A percentile compares a stretch with the other conserved stretches of the same genome.
Evolutionary conservation across 2,888 invertebrate genomes (phyloP).

Genomic region (Amiota minor): DNA sequence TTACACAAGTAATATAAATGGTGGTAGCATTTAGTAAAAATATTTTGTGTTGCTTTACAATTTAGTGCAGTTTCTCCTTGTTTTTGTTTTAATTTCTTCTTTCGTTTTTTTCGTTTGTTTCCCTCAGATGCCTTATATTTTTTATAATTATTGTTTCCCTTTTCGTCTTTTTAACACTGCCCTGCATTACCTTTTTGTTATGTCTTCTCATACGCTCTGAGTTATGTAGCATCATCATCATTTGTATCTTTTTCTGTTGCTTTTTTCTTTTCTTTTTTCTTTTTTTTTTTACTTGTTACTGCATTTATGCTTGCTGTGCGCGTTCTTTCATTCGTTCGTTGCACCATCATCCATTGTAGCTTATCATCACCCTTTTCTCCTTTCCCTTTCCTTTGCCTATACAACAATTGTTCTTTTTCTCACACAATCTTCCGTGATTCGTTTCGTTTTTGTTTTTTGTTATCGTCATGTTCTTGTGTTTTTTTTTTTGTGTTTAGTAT

Average conservation of each 20-base stretch:
- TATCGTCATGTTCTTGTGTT: background rate
- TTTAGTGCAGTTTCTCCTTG: too few species aligned
- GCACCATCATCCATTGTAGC: background rate
- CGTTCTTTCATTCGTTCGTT: slow-evolving; percentile 5
- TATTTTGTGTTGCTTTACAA: too few species aligned
- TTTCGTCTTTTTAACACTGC: background rate
- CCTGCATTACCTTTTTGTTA: background rate
- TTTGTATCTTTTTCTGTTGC: slow-evolving; percentile 10
- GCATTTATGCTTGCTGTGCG: slow-evolving; percentile 7
- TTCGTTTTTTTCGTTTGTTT: background rate
- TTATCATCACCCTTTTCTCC: background rate
- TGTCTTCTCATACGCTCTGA: background rate
- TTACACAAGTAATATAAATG: too few species aligned
- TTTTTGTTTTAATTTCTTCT: too few species aligned
- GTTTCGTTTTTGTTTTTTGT: slow-evolving; percentile 2
- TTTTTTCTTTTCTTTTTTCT: background rate
- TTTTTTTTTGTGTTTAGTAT: too few species aligned
- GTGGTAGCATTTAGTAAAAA: too few species aligned
- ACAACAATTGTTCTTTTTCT: background rate
- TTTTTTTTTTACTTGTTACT: background rate
- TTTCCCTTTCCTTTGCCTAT: background rate
- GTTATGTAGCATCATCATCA: slow-evolving; percentile 5
- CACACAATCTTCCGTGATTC: background rate
- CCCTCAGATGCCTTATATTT: background rate
- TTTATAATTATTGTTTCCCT: background rate